A percentile compares a stretch with the other conserved stretches of the same genome.
These are phyloP conservation scores for Spheniscus mendiculus DNA, from an alignment of 2,113 vertebrate species.

Conservation along the genomic window DNA sequence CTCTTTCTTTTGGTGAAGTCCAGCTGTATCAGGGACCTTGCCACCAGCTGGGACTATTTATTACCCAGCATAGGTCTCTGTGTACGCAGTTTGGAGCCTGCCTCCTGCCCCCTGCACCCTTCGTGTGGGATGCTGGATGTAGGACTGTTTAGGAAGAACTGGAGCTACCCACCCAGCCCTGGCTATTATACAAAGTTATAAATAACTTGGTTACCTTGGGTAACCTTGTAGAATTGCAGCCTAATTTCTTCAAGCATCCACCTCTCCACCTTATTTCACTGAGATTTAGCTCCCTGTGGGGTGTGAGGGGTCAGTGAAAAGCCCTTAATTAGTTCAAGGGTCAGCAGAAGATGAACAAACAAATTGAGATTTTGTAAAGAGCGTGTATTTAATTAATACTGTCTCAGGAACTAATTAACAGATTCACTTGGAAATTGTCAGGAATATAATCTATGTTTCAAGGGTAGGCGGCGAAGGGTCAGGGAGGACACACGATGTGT, in stretches of 20 bases:
- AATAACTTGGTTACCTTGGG: no score
- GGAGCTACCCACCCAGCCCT: not conserved
- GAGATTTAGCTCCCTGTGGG: not conserved
- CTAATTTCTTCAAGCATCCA: not conserved
- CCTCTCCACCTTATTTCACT: not conserved
- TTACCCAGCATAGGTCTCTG: not conserved
- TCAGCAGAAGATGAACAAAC: not conserved
- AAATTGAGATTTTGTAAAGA: not conserved
- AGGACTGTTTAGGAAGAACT: not conserved
- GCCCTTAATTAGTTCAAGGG: not conserved
- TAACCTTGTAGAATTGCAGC: not conserved
- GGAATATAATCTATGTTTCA: not conserved
- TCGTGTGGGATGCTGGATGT: not conserved
- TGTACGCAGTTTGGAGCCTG: not conserved
- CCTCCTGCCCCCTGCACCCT: not conserved
- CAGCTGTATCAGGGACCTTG: not conserved
- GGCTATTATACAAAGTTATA: not conserved
- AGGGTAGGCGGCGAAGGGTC: not conserved
- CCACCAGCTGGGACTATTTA: not conserved
- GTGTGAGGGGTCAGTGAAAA: not conserved
- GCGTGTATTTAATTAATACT: not conserved
- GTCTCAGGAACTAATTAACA: constrained; percentile 16
- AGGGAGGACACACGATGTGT: not conserved
- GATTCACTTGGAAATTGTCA: not conserved
- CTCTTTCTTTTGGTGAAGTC: not conserved